Base-by-base conservation (phyloP, 2,113 vertebrate genomes). In the Callionymus lyra region DNA sequence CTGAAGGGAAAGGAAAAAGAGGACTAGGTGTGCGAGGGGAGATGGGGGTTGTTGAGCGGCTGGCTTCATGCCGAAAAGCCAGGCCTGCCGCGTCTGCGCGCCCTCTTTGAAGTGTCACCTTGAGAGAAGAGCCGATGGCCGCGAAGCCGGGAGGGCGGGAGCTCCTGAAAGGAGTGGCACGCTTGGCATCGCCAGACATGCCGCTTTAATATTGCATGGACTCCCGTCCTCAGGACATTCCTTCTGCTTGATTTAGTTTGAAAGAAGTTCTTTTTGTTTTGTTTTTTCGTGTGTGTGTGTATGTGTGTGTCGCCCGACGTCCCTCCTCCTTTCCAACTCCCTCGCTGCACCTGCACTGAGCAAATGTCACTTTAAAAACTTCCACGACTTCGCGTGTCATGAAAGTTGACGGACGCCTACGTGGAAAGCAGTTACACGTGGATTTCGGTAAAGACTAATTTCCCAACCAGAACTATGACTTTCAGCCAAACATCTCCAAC, bases 21-120 rank as follows among this genome's bases (percentile, higher is more conserved):
- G 12, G 44, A 53, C 10, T 6, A 55, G 77, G 58, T 78, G 86
- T 44, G 56, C 8, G 77, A 70, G 6, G 4, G 32, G 31, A 43
- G 38, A 2, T 15, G 51, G 65, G 65, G 72, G 49, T 49, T 57
- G 56, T 62, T 52, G 47, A 59, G 21, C 8, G 71, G 80, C 83
- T 86, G 74, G 79, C 84, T 68, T 67, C 89, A 86, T 18, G 79
- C 88, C 63, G 88, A 81, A 85, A n/a, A 74, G 57, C 85, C 59
- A 85, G 76, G 84, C 79, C 84, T 73, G 84, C 62, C 47, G 56
- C 49, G 82, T 84, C 91, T 85, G 47, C 1, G 64, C 56, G 47
- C n/a, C 82, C 65, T 14, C 93, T 96, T 94, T 94, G 89, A 96
- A 88, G 86, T 94, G 90, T 91, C 92, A 89, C 34, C 70, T 91